Percentiles rank a stretch among this genome's conserved stretches.
phyloP scores from a whole-genome alignment of 2,797 vertebrate genomes.

The Chanos chanos region DNA sequence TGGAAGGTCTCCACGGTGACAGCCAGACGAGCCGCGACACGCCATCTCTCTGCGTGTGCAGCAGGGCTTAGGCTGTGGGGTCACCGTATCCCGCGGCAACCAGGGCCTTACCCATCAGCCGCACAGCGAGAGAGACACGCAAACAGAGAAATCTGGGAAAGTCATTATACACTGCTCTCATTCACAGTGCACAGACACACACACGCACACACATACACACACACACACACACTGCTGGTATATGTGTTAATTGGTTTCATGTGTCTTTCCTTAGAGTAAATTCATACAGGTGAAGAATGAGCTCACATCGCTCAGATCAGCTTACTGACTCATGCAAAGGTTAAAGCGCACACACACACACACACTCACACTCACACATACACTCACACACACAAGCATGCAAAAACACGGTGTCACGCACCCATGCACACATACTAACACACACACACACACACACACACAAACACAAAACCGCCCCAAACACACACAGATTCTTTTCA shows the following conservation, averaged over 20 bases:
- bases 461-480: background rate
- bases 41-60: slow-evolving; percentile 16
- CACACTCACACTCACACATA: background rate
- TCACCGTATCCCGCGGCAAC: slow-evolving; percentile 19
- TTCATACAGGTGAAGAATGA: slow-evolving; percentile 51
- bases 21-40: slow-evolving; percentile 19
- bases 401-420: background rate
- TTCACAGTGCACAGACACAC: background rate
- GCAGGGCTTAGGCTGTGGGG: slow-evolving; percentile 17
- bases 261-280: slow-evolving; percentile 46
- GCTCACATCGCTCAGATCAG: slow-evolving; percentile 19
- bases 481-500: too few relatives aligned
- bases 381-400: background rate
- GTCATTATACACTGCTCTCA: slow-evolving; percentile 48
- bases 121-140: slow-evolving; percentile 36
- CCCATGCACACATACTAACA: background rate
- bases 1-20: slow-evolving; percentile 25
- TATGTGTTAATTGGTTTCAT: slow-evolving; percentile 63
- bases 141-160: slow-evolving; percentile 49
- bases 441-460: background rate
- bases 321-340: slow-evolving; percentile 14
- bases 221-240: slow-evolving; percentile 33
- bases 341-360: slow-evolving; percentile 13
- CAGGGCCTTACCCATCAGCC: slow-evolving; percentile 21
- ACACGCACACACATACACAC: background rate